phyloP scores from a whole-genome alignment of 2,797 vertebrate species.

The Argyrosomus regius region DNA sequence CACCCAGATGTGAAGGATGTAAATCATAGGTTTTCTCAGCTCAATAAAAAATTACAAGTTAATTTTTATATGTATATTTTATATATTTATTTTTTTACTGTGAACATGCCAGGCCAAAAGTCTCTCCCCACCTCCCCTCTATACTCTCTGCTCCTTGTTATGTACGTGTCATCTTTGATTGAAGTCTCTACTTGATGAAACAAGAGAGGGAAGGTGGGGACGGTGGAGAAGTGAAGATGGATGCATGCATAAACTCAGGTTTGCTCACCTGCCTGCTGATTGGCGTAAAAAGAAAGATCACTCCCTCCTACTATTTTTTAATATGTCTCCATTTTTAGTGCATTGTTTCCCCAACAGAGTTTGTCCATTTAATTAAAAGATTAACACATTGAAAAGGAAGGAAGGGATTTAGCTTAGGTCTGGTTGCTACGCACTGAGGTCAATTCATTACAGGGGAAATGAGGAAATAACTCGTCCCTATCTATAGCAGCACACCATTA shows the following conservation, averaged over 20 bases:
- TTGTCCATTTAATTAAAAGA: slow-evolving; percentile 79
- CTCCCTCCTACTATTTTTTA: slow-evolving; percentile 38
- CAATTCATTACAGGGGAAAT: slow-evolving; percentile 76
- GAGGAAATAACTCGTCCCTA: slow-evolving; percentile 68
- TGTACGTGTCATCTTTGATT: slow-evolving; percentile 65
- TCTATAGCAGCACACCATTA: slow-evolving; percentile 57
- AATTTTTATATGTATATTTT: slow-evolving; percentile 32
- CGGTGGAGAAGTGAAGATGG: slow-evolving; percentile 17
- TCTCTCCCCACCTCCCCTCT: slow-evolving; percentile 22
- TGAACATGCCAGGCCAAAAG: slow-evolving; percentile 30
- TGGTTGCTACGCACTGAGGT: slow-evolving; percentile 57
- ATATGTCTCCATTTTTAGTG: slow-evolving; percentile 54
- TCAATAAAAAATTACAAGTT: slow-evolving; percentile 66
- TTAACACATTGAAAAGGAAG: slow-evolving; percentile 73
- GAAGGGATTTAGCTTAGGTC: slow-evolving; percentile 74
- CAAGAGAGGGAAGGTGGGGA: slow-evolving; percentile 26
- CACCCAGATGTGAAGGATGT: slow-evolving; percentile 50
- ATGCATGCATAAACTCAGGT: slow-evolving; percentile 31
- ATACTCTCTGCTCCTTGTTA: slow-evolving; percentile 37
- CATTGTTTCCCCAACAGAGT: slow-evolving; percentile 63
- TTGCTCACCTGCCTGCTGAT: slow-evolving; percentile 29
- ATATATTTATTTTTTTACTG: neutral
- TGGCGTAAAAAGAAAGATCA: slow-evolving; percentile 33
- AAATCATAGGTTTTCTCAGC: slow-evolving; percentile 59
- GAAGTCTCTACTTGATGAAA: slow-evolving; percentile 37